Percentiles rank a stretch among this genome's conserved stretches.
Evolutionary conservation across 1,140 invertebrate genomes (phyloP).

Genomic region (Yoshiicerus persimilis): DNA sequence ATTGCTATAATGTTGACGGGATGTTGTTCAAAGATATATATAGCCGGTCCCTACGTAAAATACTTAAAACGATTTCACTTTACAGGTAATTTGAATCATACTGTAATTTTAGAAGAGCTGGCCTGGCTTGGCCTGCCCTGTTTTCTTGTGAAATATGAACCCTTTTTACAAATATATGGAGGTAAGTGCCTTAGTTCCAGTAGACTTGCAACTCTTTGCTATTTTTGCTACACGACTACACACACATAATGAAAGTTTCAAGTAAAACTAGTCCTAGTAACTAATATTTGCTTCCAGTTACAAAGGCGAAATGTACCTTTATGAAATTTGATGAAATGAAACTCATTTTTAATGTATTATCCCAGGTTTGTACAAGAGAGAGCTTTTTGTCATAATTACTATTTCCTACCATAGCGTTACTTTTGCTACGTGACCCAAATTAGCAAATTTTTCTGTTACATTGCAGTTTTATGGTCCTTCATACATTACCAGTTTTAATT

Average conservation of each 20-base stretch:
- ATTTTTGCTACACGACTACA: background rate
- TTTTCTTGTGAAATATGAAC: background rate
- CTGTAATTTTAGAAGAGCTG: background rate
- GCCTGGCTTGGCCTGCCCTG: background rate
- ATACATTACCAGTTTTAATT: slow-evolving; percentile 1
- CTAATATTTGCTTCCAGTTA: background rate
- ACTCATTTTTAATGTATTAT: background rate
- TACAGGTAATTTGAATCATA: background rate
- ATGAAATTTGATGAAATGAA: background rate
- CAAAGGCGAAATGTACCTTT: background rate
- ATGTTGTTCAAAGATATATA: background rate
- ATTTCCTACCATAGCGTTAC: background rate
- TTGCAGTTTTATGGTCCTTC: background rate
- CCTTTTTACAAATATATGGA: background rate
- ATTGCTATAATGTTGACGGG: background rate
- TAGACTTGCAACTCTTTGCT: background rate
- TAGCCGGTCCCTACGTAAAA: no score
- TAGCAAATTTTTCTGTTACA: background rate
- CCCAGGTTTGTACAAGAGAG: background rate
- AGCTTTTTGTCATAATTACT: slow-evolving; percentile 6
- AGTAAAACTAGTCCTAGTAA: background rate
- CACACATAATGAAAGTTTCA: background rate
- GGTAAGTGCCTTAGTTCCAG: background rate
- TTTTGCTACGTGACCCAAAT: slow-evolving; percentile 1
- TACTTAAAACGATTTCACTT: background rate